Evolutionary conservation across 2,888 invertebrate genomes (phyloP).

Genomic region (Mythimna vitellina): DNA sequence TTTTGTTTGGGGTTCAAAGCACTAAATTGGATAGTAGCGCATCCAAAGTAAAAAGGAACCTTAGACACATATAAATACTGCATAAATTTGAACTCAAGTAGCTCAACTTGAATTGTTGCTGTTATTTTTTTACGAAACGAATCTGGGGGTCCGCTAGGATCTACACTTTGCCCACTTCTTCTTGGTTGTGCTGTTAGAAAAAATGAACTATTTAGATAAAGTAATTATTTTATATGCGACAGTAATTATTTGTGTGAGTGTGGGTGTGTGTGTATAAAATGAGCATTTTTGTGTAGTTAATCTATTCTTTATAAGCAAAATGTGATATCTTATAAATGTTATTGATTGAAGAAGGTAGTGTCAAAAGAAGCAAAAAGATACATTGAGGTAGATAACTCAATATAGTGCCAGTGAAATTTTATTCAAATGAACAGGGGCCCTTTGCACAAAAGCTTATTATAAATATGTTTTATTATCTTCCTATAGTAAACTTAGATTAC

Average conservation of each 20-base stretch:
- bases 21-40: too few relatives aligned
- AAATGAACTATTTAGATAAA: constrained; percentile 3
- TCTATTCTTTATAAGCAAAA: constrained; percentile 57
- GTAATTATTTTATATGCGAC: constrained; percentile 13
- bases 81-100: neutral
- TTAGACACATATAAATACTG: neutral
- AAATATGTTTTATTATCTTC: neutral
- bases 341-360: constrained; percentile 37
- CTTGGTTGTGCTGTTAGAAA: neutral
- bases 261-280: constrained; percentile 14
- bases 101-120: neutral
- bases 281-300: constrained; percentile 35
- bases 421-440: neutral
- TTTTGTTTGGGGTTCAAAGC: neutral
- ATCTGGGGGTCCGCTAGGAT: neutral
- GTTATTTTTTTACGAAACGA: neutral
- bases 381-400: neutral
- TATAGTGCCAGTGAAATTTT: neutral
- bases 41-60: neutral
- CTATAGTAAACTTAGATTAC: neutral
- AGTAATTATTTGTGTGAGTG: constrained; percentile 48
- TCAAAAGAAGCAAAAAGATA: neutral
- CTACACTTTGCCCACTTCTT: constrained; percentile 10
- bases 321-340: constrained; percentile 59
- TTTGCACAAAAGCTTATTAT: too few relatives aligned